Evolutionary conservation across 2,888 invertebrate genomes (phyloP), one percentile per base, ranked within the genome.

Genomic region (Fragum sueziense): DNA sequence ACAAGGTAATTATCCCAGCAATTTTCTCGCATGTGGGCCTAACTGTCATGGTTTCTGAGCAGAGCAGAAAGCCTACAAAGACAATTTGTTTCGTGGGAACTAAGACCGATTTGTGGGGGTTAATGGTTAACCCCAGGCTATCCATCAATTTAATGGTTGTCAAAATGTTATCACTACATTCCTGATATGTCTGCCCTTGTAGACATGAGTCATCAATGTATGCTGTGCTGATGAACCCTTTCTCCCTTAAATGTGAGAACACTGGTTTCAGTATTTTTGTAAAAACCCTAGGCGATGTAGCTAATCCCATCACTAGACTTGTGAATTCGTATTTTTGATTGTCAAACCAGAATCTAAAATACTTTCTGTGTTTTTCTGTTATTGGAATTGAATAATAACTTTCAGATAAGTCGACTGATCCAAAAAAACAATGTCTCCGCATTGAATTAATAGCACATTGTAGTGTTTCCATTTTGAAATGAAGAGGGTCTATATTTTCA

Each of bases 391-490:
- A 75, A 70, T 75, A 83, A 65, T 61, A 82, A 31, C 78, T 78
- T 6, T 82, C 82, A 14, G 70, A 61, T 9, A 79, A 22, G 52
- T 83, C 74, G 9, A 80, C 70, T 22, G 75, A 80, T 3, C 62
- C 83, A 65, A 83, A 77, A 22, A 62, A 83, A 70, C 77, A 78
- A 20, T 74, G 52, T 67, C 73, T 69, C n/a, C 59, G n/a, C 57
- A 78, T 70, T 29, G 54, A n/a, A 17, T 47, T 20, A 27, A 81
- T 33, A 37, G 81, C 77, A n/a, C 71, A 34, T 27, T 70, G 33
- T 69, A 83, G 68, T 25, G 73, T 80, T 52, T 83, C 78, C 80
- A 83, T 80, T 80, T 80, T 79, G 52, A 82, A 82, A 62, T 73
- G 78, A 37, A 73, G 57, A 17, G 62, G 27, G 27, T 72, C 69